Conservation (phyloP, 2,888 invertebrate genomes). For the Tinea semifulvella region DNA sequence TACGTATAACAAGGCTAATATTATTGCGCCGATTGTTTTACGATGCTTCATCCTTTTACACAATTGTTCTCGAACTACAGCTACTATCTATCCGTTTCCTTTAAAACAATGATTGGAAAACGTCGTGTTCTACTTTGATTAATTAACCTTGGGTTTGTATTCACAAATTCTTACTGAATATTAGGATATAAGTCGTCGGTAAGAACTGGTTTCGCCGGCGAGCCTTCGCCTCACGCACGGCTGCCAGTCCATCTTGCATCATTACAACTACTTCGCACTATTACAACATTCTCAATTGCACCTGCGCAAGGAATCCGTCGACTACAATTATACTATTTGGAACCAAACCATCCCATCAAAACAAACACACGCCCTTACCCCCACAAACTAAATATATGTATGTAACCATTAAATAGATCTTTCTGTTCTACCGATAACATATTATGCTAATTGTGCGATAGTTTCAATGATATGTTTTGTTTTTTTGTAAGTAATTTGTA, state of each 20-base stretch:
- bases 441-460: too few species aligned
- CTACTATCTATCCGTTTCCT: slow-evolving; percentile 5
- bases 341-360: not conserved
- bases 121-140: slow-evolving; percentile 11
- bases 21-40: not conserved
- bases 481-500: too few species aligned
- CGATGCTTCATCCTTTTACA: not conserved
- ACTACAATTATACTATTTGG: slow-evolving; percentile 5
- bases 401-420: too few species aligned
- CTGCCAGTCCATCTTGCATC: slow-evolving; percentile 10
- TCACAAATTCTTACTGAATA: slow-evolving; percentile 12
- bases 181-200: slow-evolving; percentile 12
- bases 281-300: slow-evolving; percentile 11
- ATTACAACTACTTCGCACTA: slow-evolving; percentile 10
- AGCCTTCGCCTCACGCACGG: slow-evolving; percentile 13
- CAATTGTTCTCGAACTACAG: not conserved
- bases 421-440: too few species aligned
- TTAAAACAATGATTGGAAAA: slow-evolving; percentile 10
- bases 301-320: slow-evolving; percentile 10
- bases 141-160: slow-evolving; percentile 13
- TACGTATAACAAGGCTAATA: too few species aligned
- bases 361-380: not conserved
- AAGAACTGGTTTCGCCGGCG: slow-evolving; percentile 12
- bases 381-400: not conserved
- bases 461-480: too few species aligned